Evolutionary conservation across 1,140 invertebrate species (phyloP), one percentile per base, ranked within the genome.

Genomic region (Steinernema feltiae): DNA sequence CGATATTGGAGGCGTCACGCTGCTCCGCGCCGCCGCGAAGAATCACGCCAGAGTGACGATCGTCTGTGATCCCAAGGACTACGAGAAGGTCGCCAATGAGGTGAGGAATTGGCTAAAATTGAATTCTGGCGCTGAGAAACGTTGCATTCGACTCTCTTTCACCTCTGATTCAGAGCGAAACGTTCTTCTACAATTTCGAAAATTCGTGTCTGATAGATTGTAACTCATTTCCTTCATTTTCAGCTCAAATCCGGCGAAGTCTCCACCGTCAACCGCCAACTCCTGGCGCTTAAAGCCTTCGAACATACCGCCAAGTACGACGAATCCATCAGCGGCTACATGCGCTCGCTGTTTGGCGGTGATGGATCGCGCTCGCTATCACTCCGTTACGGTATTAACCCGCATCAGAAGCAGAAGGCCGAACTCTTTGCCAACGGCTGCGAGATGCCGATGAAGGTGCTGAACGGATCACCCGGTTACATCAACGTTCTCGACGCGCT

Each of bases 401-500:
- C 53, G 12, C 53, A 63, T 21, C 53, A 98, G 86, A 95, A 94
- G 85, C 94, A 94, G 1, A 80, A 84, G 41, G 96, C 96, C 0
- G 94, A 98, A 85, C 88, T 98, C 0, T 95, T 91, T 86, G 95
- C 94, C 0, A 92, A 91, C 7, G 86, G 92, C 18, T 88, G 91
- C 24, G 89, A 92, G 69, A 88, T 99, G 69, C 97, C 97, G 0
- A 85, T 99, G 0, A 93, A 88, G 87, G 94, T 97, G 7, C 80
- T 98, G 0, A 98, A 98, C 88, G 95, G 95, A 30, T 92, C 94
- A 0, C 97, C 96, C 0, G 94, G 95, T 24, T 99, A 94, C 84
- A 97, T 99, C 76, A 99, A 99, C 87, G 89, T 99, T 0, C 96
- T 94, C 84, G 97, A 99, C 88, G 95, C 94, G 0, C 88, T 99